phyloP scores from a whole-genome alignment of 1,140 invertebrate genomes.

The Achroia grisella region DNA sequence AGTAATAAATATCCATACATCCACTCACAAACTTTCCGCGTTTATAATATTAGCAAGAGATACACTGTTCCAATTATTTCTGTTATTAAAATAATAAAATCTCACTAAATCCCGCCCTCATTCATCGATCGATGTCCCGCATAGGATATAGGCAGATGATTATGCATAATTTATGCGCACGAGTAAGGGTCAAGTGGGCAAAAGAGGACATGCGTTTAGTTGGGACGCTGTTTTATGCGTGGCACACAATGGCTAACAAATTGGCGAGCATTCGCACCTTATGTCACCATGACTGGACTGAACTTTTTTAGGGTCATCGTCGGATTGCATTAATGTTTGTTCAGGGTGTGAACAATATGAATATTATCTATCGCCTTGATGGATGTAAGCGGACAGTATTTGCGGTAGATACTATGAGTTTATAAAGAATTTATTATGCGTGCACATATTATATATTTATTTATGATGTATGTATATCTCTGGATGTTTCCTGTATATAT shows the following conservation, averaged over 20 bases:
- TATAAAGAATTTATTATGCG: too few species aligned
- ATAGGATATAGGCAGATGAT: conserved; percentile 39
- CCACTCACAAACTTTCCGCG: too few species aligned
- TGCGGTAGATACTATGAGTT: too few species aligned
- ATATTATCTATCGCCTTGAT: conserved; percentile 21
- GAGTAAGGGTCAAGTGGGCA: conserved; percentile 53
- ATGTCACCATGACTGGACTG: conserved; percentile 42
- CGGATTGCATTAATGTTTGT: conserved; percentile 15
- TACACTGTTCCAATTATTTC: too few species aligned
- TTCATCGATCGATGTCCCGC: conserved; percentile 15
- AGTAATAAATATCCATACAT: too few species aligned
- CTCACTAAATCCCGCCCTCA: conserved; percentile 3
- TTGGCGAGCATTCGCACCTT: conserved; percentile 62
- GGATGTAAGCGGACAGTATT: too few species aligned
- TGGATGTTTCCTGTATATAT: too few species aligned
- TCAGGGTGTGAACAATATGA: conserved; percentile 29
- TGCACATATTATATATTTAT: too few species aligned
- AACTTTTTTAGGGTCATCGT: conserved; percentile 26
- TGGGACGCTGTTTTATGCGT: neutral
- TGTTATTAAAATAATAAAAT: too few species aligned
- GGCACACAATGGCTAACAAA: conserved; percentile 48
- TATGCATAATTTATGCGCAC: conserved; percentile 63
- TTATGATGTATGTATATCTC: too few species aligned
- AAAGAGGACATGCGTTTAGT: conserved; percentile 5
- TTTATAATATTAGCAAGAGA: too few species aligned